Conservation (phyloP, 2,888 invertebrate species). For the Antheraea yamamai region DNA sequence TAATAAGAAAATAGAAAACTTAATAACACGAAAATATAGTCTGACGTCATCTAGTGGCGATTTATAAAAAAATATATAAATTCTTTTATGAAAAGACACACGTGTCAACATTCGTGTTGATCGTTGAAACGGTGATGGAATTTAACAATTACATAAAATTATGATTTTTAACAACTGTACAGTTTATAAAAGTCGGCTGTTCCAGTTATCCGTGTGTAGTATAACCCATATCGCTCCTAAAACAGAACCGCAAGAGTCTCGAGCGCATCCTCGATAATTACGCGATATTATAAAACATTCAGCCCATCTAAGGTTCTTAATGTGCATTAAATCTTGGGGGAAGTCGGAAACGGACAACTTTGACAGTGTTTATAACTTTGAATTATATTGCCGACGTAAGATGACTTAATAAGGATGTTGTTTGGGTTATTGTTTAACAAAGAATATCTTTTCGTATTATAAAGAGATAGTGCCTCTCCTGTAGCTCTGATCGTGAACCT, state of each 20-base stretch:
- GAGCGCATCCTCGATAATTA: constrained; percentile 46
- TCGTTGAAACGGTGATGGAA: too few species aligned
- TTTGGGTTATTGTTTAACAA: constrained; percentile 34
- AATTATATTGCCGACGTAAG: constrained; percentile 56
- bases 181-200: background rate
- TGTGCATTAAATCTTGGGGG: constrained; percentile 66
- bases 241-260: constrained; percentile 58
- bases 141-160: too few species aligned
- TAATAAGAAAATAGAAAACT: too few species aligned
- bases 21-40: too few species aligned
- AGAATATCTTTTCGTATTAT: too few species aligned
- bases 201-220: constrained; percentile 40
- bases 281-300: constrained; percentile 64
- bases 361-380: constrained; percentile 59
- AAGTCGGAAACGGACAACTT: constrained; percentile 55
- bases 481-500: too few species aligned
- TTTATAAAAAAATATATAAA: too few species aligned
- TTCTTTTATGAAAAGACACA: too few species aligned
- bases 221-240: constrained; percentile 55
- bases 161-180: too few species aligned
- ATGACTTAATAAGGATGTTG: constrained; percentile 37
- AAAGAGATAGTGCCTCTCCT: too few species aligned
- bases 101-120: too few species aligned
- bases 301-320: constrained; percentile 66
- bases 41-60: too few species aligned